Evolutionary conservation across 2,113 vertebrate genomes (phyloP).

Genomic region (Mystacornis crossleyi): DNA sequence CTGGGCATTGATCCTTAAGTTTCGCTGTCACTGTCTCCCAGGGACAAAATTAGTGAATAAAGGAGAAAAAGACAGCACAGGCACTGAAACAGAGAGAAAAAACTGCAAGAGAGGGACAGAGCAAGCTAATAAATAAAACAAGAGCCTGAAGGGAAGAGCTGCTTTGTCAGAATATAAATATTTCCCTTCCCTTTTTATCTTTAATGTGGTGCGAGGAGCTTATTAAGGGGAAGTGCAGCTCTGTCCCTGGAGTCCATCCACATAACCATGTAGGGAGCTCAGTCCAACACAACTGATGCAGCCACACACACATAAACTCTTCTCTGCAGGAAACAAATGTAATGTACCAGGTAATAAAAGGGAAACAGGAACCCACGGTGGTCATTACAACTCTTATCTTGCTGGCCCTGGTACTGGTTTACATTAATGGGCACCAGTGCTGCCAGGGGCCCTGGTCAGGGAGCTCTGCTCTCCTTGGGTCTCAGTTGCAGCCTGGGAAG

Average conservation of each 20-base stretch:
- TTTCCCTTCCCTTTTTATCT: slow-evolving; percentile 83
- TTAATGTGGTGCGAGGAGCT: slow-evolving; percentile 79
- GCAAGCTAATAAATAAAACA: slow-evolving; percentile 84
- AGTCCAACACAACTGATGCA: neutral
- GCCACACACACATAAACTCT: slow-evolving; percentile 49
- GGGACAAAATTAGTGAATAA: slow-evolving; percentile 45
- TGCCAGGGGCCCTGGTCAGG: neutral
- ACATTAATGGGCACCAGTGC: neutral
- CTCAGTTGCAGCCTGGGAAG: neutral
- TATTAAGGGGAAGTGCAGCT: slow-evolving; percentile 78
- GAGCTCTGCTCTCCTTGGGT: neutral
- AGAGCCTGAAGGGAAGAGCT: slow-evolving; percentile 79
- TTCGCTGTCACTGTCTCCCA: slow-evolving; percentile 60
- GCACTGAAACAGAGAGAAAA: slow-evolving; percentile 43
- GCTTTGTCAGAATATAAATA: slow-evolving; percentile 88
- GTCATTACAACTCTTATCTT: slow-evolving; percentile 62
- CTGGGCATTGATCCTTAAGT: slow-evolving; percentile 41
- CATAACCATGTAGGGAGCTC: slow-evolving; percentile 51
- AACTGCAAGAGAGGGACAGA: slow-evolving; percentile 65
- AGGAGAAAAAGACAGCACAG: slow-evolving; percentile 45
- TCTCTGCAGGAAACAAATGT: slow-evolving; percentile 63
- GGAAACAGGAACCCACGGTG: slow-evolving; percentile 39
- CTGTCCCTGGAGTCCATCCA: slow-evolving; percentile 73
- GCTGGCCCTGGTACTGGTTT: slow-evolving; percentile 31
- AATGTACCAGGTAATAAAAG: slow-evolving; percentile 45